Evolutionary conservation across 1,140 invertebrate genomes (phyloP).

Genomic region (Antheraea pernyi): DNA sequence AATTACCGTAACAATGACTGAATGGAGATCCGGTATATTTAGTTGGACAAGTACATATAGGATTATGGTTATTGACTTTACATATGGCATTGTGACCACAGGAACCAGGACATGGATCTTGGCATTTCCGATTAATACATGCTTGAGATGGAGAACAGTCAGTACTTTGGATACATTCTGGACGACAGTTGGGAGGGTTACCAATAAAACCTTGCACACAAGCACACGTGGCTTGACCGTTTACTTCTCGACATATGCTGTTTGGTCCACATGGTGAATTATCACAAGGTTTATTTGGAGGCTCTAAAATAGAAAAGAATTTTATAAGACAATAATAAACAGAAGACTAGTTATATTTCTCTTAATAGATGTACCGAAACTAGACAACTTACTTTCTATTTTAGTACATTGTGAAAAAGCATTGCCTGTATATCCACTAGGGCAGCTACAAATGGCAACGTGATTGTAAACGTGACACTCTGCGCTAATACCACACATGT

Average conservation of each 20-base stretch:
- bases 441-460: constrained; percentile 83
- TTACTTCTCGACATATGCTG: constrained; percentile 84
- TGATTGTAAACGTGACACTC: constrained; percentile 84
- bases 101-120: constrained; percentile 86
- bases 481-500: constrained; percentile 84
- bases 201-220: constrained; percentile 85
- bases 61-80: constrained; percentile 87
- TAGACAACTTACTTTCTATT: constrained; percentile 52
- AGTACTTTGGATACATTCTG: constrained; percentile 87
- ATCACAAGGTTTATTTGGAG: constrained; percentile 79
- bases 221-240: constrained; percentile 84
- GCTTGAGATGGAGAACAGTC: constrained; percentile 84
- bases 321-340: neutral
- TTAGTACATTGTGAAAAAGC: constrained; percentile 80
- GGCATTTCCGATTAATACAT: constrained; percentile 88
- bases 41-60: constrained; percentile 85
- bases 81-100: constrained; percentile 87
- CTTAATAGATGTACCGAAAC: neutral
- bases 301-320: constrained; percentile 41
- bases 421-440: constrained; percentile 80
- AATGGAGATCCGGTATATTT: constrained; percentile 89
- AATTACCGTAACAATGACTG: constrained; percentile 81
- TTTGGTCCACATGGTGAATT: constrained; percentile 89
- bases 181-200: constrained; percentile 85
- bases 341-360: neutral